These are phyloP conservation scores for Glandiceps talaboti DNA, from an alignment of 53 echinoderm and acorn worm species.

Conservation along the genomic window DNA sequence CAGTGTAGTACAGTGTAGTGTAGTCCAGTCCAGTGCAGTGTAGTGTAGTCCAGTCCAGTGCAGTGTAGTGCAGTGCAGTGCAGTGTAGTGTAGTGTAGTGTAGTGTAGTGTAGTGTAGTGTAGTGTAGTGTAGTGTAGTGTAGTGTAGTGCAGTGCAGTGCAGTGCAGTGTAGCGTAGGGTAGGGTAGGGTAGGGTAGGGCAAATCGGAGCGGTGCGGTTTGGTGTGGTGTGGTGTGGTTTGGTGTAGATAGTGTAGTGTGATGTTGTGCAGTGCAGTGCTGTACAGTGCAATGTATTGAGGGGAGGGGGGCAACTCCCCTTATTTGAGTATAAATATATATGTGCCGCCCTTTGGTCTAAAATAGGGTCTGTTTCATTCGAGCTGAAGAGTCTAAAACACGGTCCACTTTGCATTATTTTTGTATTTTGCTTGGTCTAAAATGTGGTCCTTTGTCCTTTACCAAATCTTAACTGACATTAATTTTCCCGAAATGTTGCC, in stretches of 20 bases:
- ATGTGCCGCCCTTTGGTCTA: too few relatives aligned
- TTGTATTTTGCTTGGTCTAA: too few relatives aligned
- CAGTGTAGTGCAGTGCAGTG: not conserved
- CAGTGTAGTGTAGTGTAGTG: not conserved
- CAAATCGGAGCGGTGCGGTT: not conserved
- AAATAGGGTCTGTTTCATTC: too few relatives aligned
- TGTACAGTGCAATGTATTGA: not conserved
- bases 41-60: not conserved
- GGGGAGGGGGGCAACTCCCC: too few relatives aligned
- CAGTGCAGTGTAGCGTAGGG: not conserved
- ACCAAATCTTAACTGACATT: too few relatives aligned
- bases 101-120: not conserved
- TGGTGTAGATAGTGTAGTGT: not conserved
- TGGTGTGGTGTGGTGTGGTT: not conserved
- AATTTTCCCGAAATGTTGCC: too few relatives aligned
- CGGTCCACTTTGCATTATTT: too few relatives aligned
- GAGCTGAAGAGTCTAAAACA: too few relatives aligned
- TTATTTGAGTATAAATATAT: too few relatives aligned
- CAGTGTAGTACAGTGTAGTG: not conserved
- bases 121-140: not conserved
- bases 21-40: not conserved
- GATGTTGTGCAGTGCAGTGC: not conserved
- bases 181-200: not conserved
- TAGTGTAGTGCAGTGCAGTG: not conserved
- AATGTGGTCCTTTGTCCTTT: too few relatives aligned